A percentile compares a stretch with the other conserved stretches of the same genome.
These are phyloP conservation scores for Ectemnius lituratus DNA, from an alignment of 2,888 invertebrate species.

Conservation along the genomic window DNA sequence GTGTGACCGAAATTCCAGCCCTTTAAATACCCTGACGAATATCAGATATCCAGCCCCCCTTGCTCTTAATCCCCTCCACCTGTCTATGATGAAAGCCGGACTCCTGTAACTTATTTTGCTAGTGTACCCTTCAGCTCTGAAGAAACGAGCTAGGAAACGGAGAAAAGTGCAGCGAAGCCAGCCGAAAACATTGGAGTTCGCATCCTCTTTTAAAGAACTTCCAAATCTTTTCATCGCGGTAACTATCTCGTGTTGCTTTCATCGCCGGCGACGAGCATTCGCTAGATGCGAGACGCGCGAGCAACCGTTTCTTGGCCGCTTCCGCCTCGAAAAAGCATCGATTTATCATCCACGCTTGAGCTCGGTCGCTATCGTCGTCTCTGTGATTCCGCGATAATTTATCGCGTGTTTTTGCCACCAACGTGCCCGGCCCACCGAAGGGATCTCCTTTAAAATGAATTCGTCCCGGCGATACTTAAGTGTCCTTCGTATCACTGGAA, in stretches of 20 bases:
- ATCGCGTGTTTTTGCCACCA: slow-evolving; percentile 5
- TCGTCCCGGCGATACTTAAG: slow-evolving; percentile 2
- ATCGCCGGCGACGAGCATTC: background rate
- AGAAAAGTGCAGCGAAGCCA: background rate
- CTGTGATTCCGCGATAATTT: slow-evolving; percentile 7
- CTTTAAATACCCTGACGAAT: slow-evolving; percentile 3
- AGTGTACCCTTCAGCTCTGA: background rate
- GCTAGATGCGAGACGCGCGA: background rate
- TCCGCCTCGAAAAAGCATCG: slow-evolving; percentile 6
- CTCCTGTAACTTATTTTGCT: slow-evolving; percentile 1
- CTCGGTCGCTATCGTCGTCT: slow-evolving; percentile 8
- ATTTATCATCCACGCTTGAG: slow-evolving; percentile 9
- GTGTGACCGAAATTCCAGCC: background rate
- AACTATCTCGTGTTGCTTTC: slow-evolving; percentile 9
- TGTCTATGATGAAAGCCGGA: background rate
- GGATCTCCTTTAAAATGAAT: slow-evolving; percentile 10
- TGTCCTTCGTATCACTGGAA: background rate
- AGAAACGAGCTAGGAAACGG: background rate
- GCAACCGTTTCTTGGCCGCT: background rate
- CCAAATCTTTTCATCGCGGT: slow-evolving; percentile 6
- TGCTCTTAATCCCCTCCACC: background rate
- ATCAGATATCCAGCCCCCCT: background rate
- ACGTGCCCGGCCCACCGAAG: background rate
- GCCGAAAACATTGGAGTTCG: background rate
- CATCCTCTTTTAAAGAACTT: slow-evolving; percentile 1